These are phyloP conservation scores for Zaprionus bogoriensis DNA, from an alignment of 2,888 invertebrate species.

Conservation along the genomic window DNA sequence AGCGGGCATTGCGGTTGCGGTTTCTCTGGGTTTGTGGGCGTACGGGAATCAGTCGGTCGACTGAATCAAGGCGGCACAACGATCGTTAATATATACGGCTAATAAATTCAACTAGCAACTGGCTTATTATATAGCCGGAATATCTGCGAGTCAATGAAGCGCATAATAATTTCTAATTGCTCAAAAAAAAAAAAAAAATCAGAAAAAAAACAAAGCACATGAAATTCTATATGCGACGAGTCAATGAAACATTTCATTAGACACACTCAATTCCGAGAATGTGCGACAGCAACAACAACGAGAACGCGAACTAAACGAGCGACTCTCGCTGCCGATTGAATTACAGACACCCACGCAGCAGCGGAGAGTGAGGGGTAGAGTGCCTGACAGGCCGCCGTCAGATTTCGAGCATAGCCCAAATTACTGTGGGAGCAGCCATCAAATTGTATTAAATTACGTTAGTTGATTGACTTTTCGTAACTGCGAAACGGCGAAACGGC, in stretches of 20 bases:
- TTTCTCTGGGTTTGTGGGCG: slow-evolving; percentile 46
- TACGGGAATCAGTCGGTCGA: slow-evolving; percentile 13
- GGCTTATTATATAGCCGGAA: not conserved
- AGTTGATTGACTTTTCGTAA: slow-evolving; percentile 71
- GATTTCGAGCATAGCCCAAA: slow-evolving; percentile 64
- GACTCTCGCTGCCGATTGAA: slow-evolving; percentile 54
- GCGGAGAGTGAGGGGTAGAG: slow-evolving; percentile 20
- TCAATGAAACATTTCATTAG: slow-evolving; percentile 71
- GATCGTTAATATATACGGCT: not conserved
- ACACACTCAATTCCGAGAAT: slow-evolving; percentile 71
- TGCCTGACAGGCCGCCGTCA: slow-evolving; percentile 69
- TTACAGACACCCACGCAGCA: slow-evolving; percentile 50
- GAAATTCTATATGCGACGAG: slow-evolving; percentile 65
- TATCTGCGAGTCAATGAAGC: slow-evolving; percentile 42
- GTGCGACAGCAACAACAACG: slow-evolving; percentile 36
- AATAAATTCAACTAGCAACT: not conserved
- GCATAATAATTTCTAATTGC: slow-evolving; percentile 75
- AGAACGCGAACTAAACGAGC: slow-evolving; percentile 10
- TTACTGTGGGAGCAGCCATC: slow-evolving; percentile 52
- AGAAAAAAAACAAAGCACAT: slow-evolving; percentile 19
- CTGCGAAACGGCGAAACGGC: slow-evolving; percentile 39
- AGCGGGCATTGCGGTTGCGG: slow-evolving; percentile 27
- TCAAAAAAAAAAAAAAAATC: slow-evolving; percentile 58
- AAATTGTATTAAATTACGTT: slow-evolving; percentile 75
- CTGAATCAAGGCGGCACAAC: slow-evolving; percentile 1